Percentiles rank a stretch among this genome's conserved stretches.
phyloP scores from a whole-genome alignment of 2,888 invertebrate genomes.

The Perizoma flavofasciatum region DNA sequence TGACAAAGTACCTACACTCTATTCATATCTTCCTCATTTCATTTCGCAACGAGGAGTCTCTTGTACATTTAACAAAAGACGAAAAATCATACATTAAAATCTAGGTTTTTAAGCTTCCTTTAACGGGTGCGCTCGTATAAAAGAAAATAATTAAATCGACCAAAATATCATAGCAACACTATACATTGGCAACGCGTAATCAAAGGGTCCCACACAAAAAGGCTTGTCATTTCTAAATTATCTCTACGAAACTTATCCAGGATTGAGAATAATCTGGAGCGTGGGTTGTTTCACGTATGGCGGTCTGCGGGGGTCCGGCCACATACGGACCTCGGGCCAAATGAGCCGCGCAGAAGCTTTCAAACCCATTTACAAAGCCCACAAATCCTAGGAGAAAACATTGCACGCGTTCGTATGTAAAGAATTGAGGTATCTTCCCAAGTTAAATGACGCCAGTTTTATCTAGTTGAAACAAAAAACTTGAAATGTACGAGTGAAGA shows the following conservation, averaged over 20 bases:
- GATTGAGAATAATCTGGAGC: slow-evolving; percentile 36
- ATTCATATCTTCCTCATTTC: background rate
- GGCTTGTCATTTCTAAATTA: slow-evolving; percentile 26
- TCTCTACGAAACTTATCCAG: slow-evolving; percentile 27
- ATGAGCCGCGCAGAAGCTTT: slow-evolving; percentile 60
- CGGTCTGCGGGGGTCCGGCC: slow-evolving; percentile 38
- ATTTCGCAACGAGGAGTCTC: background rate
- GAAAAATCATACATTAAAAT: slow-evolving; percentile 1
- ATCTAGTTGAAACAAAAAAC: slow-evolving; percentile 6
- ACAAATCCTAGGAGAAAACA: slow-evolving; percentile 58
- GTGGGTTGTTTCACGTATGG: slow-evolving; percentile 32
- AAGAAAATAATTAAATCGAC: too few species aligned
- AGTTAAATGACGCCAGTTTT: slow-evolving; percentile 16
- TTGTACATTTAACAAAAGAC: slow-evolving; percentile 1
- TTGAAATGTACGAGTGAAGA: background rate
- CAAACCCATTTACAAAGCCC: slow-evolving; percentile 55
- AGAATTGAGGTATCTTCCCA: slow-evolving; percentile 10
- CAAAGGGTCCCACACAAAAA: slow-evolving; percentile 16
- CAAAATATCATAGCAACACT: background rate
- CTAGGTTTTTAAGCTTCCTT: too few species aligned
- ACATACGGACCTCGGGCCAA: slow-evolving; percentile 46
- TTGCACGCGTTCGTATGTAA: slow-evolving; percentile 23
- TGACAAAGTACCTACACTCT: slow-evolving; percentile 1
- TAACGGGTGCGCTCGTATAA: too few species aligned
- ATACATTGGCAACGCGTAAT: slow-evolving; percentile 8